Evolutionary conservation across 2,888 invertebrate species (phyloP), one percentile per base, ranked within the genome.

Genomic region (Dichetophora obliterata): DNA sequence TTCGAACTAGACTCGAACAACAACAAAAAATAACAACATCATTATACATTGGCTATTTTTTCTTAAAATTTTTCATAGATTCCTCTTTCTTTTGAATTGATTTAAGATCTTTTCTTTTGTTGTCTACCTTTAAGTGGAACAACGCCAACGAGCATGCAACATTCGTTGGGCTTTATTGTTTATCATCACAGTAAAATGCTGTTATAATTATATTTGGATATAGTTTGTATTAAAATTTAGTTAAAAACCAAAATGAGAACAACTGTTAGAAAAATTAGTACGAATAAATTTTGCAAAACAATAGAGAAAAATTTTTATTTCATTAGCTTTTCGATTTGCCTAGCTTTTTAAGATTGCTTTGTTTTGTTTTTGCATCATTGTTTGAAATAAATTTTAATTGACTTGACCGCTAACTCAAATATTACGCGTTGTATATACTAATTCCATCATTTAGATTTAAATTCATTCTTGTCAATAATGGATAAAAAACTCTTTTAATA

Each of bases 261-360:
- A 54, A 54, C 19, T 22, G 19, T 54, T 54, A 43, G 43, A 43
- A 43, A 43, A 43, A 43, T 43, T 43, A 43, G 75, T 48, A 63
- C 70, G 73, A 70, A 63, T 70, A 77, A 70, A 75, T 75, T 77
- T 75, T 74, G 65, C 74, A 54, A 75, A 77, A 75, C 59, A 63
- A 43, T 71, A 73, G 50, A 19, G 27, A 3, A 76, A 50, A 50
- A 52, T 22, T 43, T 9, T 59, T 57, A 57, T 48, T 68, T 68
- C 22, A 75, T 57, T 66, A 66, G 16, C 16, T 34, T 34, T 31
- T 24, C n/a, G 11, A 63, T 22, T 31, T 22, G 8, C 11, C 43
- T 43, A 43, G 43, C 43, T 43, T 43, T 54, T 54, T 54, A 54
- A 54, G 19, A 54, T 22, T 43, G 3, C 3, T 43, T 43, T 43